Evolutionary conservation across 2,113 vertebrate species (phyloP).

Genomic region (Coptodon rendalli): DNA sequence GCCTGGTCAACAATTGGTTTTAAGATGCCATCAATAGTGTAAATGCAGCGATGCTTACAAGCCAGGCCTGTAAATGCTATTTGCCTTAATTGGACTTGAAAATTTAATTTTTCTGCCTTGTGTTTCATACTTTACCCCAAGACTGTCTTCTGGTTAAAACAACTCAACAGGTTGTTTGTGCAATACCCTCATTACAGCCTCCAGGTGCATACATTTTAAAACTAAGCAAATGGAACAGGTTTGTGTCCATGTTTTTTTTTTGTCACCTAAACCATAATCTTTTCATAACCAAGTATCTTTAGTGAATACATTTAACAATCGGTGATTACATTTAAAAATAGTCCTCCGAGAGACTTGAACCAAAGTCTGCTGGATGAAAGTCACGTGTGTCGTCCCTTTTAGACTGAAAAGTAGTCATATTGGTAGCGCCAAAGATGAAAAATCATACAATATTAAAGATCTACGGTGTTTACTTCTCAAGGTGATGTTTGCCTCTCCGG

Average conservation of each 20-base stretch:
- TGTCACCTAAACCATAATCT: background rate
- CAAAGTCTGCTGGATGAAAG: background rate
- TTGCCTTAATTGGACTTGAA: conserved; percentile 14
- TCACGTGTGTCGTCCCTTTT: background rate
- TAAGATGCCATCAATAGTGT: conserved; percentile 11
- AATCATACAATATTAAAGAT: conserved; percentile 19
- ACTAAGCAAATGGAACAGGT: background rate
- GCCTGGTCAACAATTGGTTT: conserved; percentile 35
- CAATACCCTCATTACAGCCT: background rate
- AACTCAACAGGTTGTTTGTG: background rate
- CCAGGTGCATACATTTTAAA: background rate
- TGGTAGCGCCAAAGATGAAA: background rate
- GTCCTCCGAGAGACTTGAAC: background rate
- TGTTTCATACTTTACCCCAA: background rate
- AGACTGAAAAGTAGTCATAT: background rate
- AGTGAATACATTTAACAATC: background rate
- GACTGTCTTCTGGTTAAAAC: background rate
- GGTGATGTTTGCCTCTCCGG: conserved; percentile 15
- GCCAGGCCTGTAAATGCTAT: background rate
- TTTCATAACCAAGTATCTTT: background rate
- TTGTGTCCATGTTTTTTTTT: background rate
- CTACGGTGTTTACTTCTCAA: conserved; percentile 20
- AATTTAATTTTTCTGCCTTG: background rate
- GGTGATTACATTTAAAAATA: background rate
- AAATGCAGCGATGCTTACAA: background rate